Percentiles rank a stretch among this genome's conserved stretches.
Conservation (phyloP, 2,888 invertebrate species). For the Nomada goodeniana region DNA sequence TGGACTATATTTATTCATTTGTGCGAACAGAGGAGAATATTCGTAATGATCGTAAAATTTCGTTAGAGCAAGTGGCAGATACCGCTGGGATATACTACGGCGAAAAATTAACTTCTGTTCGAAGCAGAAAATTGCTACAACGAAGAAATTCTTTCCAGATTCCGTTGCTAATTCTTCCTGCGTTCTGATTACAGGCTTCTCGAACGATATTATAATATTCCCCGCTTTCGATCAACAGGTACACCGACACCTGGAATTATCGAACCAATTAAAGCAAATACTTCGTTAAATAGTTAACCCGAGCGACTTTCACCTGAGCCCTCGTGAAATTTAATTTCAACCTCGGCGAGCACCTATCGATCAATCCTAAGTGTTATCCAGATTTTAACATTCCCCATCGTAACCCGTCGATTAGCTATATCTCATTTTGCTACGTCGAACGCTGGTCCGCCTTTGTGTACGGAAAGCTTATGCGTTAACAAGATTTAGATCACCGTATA, state of each 20-base stretch:
- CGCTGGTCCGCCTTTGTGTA: not conserved
- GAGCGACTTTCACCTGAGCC: constrained; percentile 26
- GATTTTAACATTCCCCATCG: too few relatives aligned
- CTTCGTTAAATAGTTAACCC: constrained; percentile 26
- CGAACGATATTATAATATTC: not conserved
- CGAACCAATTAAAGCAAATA: constrained; percentile 45
- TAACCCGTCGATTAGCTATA: not conserved
- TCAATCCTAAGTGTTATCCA: too few relatives aligned
- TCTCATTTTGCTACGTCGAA: constrained; percentile 6
- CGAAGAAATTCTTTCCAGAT: too few relatives aligned
- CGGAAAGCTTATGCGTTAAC: constrained; percentile 36
- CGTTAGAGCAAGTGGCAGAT: too few relatives aligned
- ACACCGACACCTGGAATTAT: constrained; percentile 14
- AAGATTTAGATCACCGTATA: constrained; percentile 48
- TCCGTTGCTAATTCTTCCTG: too few relatives aligned
- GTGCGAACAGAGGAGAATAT: too few relatives aligned
- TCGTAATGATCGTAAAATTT: too few relatives aligned
- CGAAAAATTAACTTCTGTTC: too few relatives aligned
- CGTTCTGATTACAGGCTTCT: too few relatives aligned
- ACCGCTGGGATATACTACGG: too few relatives aligned
- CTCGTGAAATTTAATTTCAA: constrained; percentile 30
- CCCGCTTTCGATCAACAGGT: constrained; percentile 45
- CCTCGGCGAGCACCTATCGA: not conserved
- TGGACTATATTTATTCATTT: too few relatives aligned
- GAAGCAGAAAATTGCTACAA: too few relatives aligned